Conservation (phyloP, 2,888 invertebrate species). For the Tipula helvola region DNA sequence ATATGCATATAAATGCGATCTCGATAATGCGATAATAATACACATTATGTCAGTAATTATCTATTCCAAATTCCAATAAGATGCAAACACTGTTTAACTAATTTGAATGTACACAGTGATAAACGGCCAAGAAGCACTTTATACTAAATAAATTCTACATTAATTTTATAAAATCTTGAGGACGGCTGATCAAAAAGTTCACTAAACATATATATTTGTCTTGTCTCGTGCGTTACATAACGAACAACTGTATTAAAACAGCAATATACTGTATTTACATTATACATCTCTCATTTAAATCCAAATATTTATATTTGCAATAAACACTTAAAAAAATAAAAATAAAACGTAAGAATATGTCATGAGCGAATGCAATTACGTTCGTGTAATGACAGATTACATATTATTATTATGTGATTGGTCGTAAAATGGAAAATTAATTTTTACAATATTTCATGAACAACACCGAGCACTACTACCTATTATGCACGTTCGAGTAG, state of each 20-base stretch:
- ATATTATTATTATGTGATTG: background rate
- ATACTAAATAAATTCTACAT: no score
- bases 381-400: background rate
- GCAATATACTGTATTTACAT: background rate
- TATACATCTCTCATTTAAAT: background rate
- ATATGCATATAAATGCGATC: background rate
- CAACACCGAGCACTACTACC: background rate
- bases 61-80: background rate
- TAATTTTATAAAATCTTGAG: no score
- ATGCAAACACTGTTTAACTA: background rate
- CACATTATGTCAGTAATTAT: background rate
- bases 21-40: background rate
- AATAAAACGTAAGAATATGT: background rate
- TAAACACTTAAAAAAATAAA: background rate
- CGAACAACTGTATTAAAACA: no score
- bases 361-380: background rate
- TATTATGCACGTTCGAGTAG: background rate
- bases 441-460: background rate
- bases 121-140: no score
- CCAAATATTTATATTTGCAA: background rate
- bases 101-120: no score
- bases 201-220: no score
- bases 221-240: no score
- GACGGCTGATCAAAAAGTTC: no score
- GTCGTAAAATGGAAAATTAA: background rate